Evolutionary conservation across 2,113 vertebrate genomes (phyloP).

Genomic region (Cygnus buccinator): DNA sequence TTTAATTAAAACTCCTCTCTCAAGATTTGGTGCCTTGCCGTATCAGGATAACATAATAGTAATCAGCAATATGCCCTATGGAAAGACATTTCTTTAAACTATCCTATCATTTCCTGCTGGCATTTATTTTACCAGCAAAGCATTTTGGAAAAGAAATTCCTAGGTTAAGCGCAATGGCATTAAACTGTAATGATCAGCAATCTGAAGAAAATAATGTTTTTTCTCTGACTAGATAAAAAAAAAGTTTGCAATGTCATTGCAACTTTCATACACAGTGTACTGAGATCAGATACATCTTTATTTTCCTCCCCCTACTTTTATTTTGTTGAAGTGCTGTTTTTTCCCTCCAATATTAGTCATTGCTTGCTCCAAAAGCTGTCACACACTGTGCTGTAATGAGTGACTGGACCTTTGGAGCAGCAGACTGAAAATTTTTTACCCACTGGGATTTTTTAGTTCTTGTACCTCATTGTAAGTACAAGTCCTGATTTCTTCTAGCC

Average conservation of each 20-base stretch:
- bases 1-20: slow-evolving; percentile 23
- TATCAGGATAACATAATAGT: background rate
- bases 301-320: background rate
- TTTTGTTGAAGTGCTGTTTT: background rate
- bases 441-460: background rate
- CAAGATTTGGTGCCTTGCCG: background rate
- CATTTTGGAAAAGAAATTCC: background rate
- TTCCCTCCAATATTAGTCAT: background rate
- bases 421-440: background rate
- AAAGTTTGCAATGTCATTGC: background rate
- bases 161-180: background rate
- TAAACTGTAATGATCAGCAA: background rate
- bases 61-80: background rate
- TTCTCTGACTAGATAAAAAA: background rate
- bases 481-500: background rate
- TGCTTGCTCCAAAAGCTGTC: background rate
- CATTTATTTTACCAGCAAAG: slow-evolving; percentile 6
- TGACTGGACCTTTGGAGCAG: background rate
- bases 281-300: background rate
- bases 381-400: background rate
- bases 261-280: background rate
- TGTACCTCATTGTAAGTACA: background rate
- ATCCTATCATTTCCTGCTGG: background rate
- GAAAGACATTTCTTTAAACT: slow-evolving; percentile 8
- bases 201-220: background rate